These are phyloP conservation scores for Orientallactaga bullata DNA, from an alignment of 2,113 vertebrate genomes.

Conservation along the genomic window DNA sequence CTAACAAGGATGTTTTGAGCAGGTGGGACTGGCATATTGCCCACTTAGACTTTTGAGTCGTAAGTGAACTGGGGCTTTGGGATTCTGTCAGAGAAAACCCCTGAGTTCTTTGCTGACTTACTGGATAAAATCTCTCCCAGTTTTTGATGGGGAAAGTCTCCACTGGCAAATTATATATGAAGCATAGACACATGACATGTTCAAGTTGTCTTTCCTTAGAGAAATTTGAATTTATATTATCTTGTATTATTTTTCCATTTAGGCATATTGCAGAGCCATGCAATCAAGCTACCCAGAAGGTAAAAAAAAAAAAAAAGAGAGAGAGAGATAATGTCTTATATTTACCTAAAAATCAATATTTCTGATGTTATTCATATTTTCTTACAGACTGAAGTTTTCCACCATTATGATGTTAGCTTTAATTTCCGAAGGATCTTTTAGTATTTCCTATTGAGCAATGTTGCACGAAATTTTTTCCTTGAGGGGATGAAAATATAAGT, in stretches of 20 bases:
- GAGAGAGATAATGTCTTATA: not conserved
- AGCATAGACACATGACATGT: constrained; percentile 39
- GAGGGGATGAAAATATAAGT: too few species aligned
- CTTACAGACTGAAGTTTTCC: constrained; percentile 11
- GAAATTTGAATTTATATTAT: constrained; percentile 14
- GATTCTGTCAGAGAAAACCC: constrained; percentile 46
- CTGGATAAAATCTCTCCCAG: constrained; percentile 51
- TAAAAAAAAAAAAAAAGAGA: not conserved
- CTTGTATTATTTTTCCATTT: not conserved
- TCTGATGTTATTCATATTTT: not conserved
- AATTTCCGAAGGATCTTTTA: not conserved
- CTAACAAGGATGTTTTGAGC: constrained; percentile 61
- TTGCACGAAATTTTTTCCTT: too few species aligned
- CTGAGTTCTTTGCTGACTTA: constrained; percentile 52
- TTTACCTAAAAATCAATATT: constrained; percentile 42
- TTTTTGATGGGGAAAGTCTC: constrained; percentile 57
- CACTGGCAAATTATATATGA: constrained; percentile 39
- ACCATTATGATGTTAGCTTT: constrained; percentile 22
- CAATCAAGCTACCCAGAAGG: not conserved
- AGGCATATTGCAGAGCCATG: not conserved
- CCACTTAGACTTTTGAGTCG: constrained; percentile 62
- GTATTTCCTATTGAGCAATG: not conserved
- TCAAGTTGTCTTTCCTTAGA: constrained; percentile 39
- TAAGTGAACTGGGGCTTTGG: constrained; percentile 50
- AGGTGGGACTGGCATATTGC: constrained; percentile 58